Base-by-base conservation (phyloP, 2,113 vertebrate genomes). In the Hippocampus mohnikei region DNA sequence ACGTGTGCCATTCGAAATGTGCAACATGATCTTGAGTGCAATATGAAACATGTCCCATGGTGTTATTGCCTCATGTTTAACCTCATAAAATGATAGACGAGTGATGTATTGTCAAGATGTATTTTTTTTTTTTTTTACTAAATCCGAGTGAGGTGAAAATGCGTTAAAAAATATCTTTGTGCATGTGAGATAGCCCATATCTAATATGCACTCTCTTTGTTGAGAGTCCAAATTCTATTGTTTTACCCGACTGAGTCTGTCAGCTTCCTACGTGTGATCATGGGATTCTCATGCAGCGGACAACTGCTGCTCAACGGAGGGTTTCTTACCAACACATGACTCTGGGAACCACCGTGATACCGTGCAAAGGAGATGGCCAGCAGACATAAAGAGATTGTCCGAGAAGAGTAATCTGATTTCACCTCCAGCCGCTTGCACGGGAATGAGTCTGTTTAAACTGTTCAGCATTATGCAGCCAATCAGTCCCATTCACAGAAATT, bases 351-450 rank as follows among this genome's bases (percentile, higher is more conserved):
- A 66, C 37, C 0, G 79, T 1, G 69, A 86, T 91, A 89, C 87
- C 83, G 73, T 87, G 85, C 80, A 78, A 81, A 85, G 81, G 70
- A 83, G 84, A 78, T 37, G 37, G 71, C 74, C 73, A 73, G 69
- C 68, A 81, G 75, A 91, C 90, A 90, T 87, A 80, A 84, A 79
- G 77, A 70, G 85, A 84, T 84, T 92, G 89, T 92, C 77, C 82
- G 62, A 74, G 67, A 60, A 71, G 66, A 7, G 65, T 90, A 91
- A 92, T 92, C 84, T 85, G 87, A 92, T 92, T 92, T 90, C 83
- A 76, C 78, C 59, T 68, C 72, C 80, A 82, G 81, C 76, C 65
- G 75, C 68, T 75, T 41, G 72, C 71, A 75, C 79, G 77, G 80
- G 81, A 88, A 80, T 76, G 77, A 41, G 73, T 84, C 71, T 60